A percentile compares a stretch with the other conserved stretches of the same genome.
Conservation (phyloP, 2,888 invertebrate species). For the Eupeodes latifasciatus region DNA sequence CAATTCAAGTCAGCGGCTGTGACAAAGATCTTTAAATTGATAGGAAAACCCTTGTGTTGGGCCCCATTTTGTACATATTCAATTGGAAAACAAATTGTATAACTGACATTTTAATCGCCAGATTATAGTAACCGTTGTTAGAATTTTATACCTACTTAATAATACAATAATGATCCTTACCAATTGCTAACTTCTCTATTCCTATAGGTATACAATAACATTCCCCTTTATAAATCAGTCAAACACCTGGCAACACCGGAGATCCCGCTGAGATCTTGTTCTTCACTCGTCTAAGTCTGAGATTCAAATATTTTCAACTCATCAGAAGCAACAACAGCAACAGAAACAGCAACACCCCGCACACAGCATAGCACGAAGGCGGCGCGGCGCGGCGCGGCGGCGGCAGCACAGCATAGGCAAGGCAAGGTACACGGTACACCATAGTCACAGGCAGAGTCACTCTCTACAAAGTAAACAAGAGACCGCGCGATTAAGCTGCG, state of each 20-base stretch:
- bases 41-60: not conserved
- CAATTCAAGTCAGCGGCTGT: no score
- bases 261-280: slow-evolving; percentile 38
- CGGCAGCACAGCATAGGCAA: no score
- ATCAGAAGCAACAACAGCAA: not conserved
- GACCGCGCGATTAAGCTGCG: slow-evolving; percentile 67
- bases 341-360: slow-evolving; percentile 19
- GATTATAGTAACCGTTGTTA: no score
- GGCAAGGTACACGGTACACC: no score
- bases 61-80: not conserved
- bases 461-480: slow-evolving; percentile 51
- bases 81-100: no score
- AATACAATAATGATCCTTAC: not conserved
- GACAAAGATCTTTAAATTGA: not conserved
- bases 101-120: no score
- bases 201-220: not conserved
- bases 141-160: no score
- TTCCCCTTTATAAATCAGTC: not conserved
- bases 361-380: not conserved
- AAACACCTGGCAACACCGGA: slow-evolving; percentile 22
- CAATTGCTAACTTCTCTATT: not conserved
- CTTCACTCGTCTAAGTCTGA: slow-evolving; percentile 9
- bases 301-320: slow-evolving; percentile 33
- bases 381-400: no score
- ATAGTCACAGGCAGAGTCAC: no score